Evolutionary conservation across 1,140 invertebrate genomes (phyloP).

Genomic region (Eupristina koningsbergeri): DNA sequence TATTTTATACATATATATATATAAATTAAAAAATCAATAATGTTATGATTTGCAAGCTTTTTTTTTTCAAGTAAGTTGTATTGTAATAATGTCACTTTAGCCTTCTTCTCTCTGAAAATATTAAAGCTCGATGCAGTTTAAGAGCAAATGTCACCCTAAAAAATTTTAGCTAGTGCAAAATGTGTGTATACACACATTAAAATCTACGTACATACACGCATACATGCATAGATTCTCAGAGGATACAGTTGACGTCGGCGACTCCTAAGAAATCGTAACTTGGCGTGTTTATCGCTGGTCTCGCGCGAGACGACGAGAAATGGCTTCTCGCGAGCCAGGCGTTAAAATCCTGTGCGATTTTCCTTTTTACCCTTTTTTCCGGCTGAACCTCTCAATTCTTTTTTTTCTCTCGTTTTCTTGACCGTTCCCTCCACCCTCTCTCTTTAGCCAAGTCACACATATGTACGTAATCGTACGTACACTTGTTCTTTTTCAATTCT

Average conservation of each 20-base stretch:
- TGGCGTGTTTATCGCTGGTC: conserved; percentile 71
- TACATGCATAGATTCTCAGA: conserved; percentile 51
- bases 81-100: background rate
- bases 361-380: conserved; percentile 44
- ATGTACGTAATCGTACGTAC: background rate
- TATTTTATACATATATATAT: no score
- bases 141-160: conserved; percentile 31
- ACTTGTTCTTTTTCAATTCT: conserved; percentile 14
- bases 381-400: conserved; percentile 39
- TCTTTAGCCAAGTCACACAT: no score
- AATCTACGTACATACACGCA: conserved; percentile 37
- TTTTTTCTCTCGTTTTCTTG: conserved; percentile 13
- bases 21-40: no score
- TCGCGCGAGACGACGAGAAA: conserved; percentile 64
- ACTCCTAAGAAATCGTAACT: conserved; percentile 74
- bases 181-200: conserved; percentile 38
- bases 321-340: conserved; percentile 66
- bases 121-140: conserved; percentile 13
- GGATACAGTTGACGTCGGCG: conserved; percentile 51
- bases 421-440: conserved; percentile 10
- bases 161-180: conserved; percentile 37
- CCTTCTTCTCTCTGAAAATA: conserved; percentile 17
- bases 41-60: background rate
- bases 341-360: conserved; percentile 70
- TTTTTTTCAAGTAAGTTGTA: background rate